These are phyloP conservation scores for Pachycephala philippinensis DNA, from an alignment of 2,113 vertebrate species.

Conservation along the genomic window DNA sequence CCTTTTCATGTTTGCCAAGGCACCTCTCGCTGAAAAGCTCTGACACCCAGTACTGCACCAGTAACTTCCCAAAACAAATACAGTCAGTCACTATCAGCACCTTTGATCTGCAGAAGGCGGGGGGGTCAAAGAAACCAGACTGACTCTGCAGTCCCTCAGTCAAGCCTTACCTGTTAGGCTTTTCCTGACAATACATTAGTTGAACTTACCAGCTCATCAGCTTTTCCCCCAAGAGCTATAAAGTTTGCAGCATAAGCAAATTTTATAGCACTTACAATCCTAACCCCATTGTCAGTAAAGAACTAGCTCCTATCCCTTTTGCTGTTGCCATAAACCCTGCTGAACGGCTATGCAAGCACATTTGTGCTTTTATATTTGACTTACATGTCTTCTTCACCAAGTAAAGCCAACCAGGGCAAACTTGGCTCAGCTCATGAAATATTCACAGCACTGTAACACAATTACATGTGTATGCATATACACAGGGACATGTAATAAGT, in stretches of 20 bases:
- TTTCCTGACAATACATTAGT: background rate
- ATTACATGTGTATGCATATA: background rate
- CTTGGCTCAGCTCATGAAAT: background rate
- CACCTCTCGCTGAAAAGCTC: background rate
- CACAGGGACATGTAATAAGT: background rate
- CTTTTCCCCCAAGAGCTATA: background rate
- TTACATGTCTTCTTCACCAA: background rate
- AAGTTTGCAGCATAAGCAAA: background rate
- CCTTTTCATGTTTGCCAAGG: background rate
- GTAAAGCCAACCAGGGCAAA: background rate
- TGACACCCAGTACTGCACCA: background rate
- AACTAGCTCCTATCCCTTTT: background rate
- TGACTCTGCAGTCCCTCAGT: background rate
- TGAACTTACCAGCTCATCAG: background rate
- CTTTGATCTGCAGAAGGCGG: background rate
- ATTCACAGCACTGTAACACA: background rate
- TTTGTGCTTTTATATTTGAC: background rate
- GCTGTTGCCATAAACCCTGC: background rate
- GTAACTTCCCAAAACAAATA: background rate
- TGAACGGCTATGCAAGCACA: background rate
- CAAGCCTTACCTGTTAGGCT: background rate
- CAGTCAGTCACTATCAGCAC: background rate
- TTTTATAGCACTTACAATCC: background rate
- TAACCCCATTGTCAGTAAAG: background rate
- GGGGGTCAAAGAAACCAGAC: background rate